These are phyloP conservation scores for Tetragonula carbonaria DNA, from an alignment of 2,888 invertebrate species.

Conservation along the genomic window DNA sequence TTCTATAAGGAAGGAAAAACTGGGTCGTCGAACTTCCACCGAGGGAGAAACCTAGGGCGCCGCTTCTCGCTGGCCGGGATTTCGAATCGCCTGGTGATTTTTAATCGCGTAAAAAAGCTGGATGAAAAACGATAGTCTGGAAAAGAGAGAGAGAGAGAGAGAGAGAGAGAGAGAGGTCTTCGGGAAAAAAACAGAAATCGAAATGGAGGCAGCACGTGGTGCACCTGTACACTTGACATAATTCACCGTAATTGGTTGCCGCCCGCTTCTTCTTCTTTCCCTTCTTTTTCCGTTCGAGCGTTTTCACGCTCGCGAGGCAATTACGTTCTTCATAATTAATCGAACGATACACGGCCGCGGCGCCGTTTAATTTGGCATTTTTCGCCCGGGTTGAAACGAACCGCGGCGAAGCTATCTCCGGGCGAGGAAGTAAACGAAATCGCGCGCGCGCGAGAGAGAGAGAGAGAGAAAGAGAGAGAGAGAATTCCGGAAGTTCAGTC, in stretches of 20 bases:
- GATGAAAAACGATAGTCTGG: background rate
- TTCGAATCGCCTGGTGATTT: background rate
- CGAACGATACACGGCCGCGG: constrained; percentile 21
- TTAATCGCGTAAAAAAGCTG: background rate
- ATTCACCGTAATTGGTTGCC: constrained; percentile 18
- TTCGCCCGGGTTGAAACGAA: background rate
- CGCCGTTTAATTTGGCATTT: constrained; percentile 13
- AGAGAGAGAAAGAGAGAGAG: background rate
- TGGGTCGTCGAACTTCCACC: constrained; percentile 35
- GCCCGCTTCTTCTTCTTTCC: background rate
- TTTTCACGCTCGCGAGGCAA: constrained; percentile 14
- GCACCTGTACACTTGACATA: constrained; percentile 3
- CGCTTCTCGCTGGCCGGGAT: background rate
- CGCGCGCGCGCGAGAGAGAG: too few species aligned
- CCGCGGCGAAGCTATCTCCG: background rate
- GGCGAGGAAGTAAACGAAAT: background rate
- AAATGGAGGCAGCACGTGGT: background rate
- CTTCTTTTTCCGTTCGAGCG: background rate
- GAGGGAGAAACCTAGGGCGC: background rate
- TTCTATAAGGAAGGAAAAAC: constrained; percentile 3
- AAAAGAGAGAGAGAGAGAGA: too few species aligned
- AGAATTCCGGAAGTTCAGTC: background rate
- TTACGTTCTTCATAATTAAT: constrained; percentile 36
- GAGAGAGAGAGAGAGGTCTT: background rate
- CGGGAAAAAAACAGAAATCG: background rate